Conservation (phyloP, 2,113 vertebrate species). For the Heterotilapia buettikoferi region DNA sequence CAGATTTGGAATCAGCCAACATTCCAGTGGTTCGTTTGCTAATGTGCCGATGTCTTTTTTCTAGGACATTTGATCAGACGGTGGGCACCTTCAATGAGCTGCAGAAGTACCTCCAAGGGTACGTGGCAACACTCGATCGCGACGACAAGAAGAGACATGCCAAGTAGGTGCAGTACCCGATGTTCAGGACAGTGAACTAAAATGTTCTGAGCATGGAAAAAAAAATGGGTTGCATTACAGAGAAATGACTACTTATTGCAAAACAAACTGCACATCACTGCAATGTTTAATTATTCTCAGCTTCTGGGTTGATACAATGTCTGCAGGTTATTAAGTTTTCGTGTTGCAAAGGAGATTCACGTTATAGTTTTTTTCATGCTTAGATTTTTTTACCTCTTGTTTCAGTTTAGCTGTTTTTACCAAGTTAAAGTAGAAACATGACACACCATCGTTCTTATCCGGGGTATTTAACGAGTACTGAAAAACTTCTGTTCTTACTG, state of each 20-base stretch:
- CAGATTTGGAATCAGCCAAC: background rate
- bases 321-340: background rate
- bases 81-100: conserved; percentile 77
- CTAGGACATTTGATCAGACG: conserved; percentile 74
- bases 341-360: background rate
- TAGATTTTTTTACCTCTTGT: background rate
- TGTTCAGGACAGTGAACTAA: rapidly evolving
- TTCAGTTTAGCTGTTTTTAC: background rate
- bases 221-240: rapidly evolving
- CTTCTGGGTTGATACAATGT: background rate
- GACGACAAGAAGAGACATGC: conserved; percentile 75
- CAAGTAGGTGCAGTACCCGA: conserved; percentile 33
- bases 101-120: conserved; percentile 74
- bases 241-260: rapidly evolving
- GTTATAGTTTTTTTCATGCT: background rate
- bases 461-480: background rate
- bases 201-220: background rate
- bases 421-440: background rate
- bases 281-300: background rate
- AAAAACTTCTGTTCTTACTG: background rate
- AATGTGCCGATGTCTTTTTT: background rate
- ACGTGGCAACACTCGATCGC: conserved; percentile 69
- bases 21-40: background rate
- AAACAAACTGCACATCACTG: background rate
- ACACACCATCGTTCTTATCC: background rate